Evolutionary conservation across 2,888 invertebrate species (phyloP).

Genomic region (Folsomia manolachei): DNA sequence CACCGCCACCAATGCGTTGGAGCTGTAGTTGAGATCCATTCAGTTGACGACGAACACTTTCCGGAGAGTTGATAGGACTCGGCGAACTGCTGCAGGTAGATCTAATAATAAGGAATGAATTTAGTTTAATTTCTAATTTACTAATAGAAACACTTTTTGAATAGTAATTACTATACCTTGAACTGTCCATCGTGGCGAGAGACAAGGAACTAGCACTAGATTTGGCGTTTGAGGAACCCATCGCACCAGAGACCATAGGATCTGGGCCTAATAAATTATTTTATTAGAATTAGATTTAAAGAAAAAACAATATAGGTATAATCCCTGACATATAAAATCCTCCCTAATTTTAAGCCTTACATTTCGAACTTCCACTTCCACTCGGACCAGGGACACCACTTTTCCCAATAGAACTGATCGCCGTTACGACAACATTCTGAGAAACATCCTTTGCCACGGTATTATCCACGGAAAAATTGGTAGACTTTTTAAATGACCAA

Average conservation of each 20-base stretch:
- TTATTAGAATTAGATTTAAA: conserved; percentile 10
- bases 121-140: no score
- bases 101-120: no score
- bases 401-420: conserved; percentile 33
- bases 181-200: conserved; percentile 49
- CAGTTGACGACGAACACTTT: conserved; percentile 43
- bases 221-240: conserved; percentile 31
- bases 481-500: conserved; percentile 47
- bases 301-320: no score
- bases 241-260: neutral
- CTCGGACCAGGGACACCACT: no score
- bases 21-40: conserved; percentile 37
- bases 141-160: no score
- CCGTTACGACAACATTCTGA: conserved; percentile 50
- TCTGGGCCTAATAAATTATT: conserved; percentile 28
- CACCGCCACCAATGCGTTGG: no score
- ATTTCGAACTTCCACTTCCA: conserved; percentile 16
- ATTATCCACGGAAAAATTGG: conserved; percentile 38
- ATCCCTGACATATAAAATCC: no score
- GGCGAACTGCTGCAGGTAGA: conserved; percentile 46
- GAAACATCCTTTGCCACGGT: conserved; percentile 45
- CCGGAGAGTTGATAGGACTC: conserved; percentile 49
- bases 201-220: conserved; percentile 49
- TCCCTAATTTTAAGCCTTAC: neutral
- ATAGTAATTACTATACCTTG: no score